These are phyloP conservation scores for Gymnocypris eckloni DNA, from an alignment of 2,797 vertebrate genomes.

Conservation along the genomic window DNA sequence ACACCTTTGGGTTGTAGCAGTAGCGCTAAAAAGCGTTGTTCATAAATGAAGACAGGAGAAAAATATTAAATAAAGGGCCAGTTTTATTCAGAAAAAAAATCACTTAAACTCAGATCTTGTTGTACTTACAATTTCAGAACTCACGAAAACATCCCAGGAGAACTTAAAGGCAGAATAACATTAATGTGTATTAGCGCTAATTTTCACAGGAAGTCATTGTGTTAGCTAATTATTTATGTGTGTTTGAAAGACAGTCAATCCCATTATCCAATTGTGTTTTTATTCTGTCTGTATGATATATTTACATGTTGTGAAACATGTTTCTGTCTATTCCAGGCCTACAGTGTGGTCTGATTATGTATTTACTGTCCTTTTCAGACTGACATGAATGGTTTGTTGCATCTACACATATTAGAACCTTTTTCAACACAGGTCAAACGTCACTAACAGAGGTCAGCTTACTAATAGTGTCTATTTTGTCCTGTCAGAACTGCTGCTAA, in stretches of 20 bases:
- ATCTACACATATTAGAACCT: background rate
- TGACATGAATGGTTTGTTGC: background rate
- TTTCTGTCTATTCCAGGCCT: slow-evolving; percentile 5
- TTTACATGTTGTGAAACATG: background rate
- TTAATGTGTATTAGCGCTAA: background rate
- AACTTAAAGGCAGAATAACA: slow-evolving; percentile 14
- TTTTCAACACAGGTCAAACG: slow-evolving; percentile 1
- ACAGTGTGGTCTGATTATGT: slow-evolving; percentile 20
- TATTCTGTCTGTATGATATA: background rate
- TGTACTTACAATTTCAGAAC: background rate
- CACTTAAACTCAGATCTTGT: background rate
- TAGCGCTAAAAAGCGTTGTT: background rate
- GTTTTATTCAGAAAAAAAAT: slow-evolving; percentile 9
- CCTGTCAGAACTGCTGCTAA: background rate
- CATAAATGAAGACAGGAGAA: background rate
- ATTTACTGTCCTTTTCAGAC: background rate
- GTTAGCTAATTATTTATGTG: background rate
- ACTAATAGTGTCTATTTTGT: background rate
- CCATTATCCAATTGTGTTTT: background rate
- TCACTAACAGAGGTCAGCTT: background rate
- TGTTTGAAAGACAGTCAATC: background rate
- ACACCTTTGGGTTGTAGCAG: background rate
- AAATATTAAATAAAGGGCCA: too few species aligned
- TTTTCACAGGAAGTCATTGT: background rate
- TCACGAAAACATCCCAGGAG: background rate